Evolutionary conservation across 2,113 vertebrate species (phyloP).

Genomic region (Sula dactylatra): DNA sequence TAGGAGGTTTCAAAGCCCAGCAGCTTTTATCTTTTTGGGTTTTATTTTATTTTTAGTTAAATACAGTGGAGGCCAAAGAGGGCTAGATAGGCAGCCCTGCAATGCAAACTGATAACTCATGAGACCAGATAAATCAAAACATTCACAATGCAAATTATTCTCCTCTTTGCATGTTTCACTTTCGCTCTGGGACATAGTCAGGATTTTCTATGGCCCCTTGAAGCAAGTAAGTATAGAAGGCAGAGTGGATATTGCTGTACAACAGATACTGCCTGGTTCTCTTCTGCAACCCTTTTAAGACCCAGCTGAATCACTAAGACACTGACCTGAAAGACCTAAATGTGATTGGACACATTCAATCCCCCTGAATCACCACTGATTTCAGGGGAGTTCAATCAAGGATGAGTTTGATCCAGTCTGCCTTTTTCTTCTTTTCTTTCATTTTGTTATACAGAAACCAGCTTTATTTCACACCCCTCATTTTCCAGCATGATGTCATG

Average conservation of each 20-base stretch:
- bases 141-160: neutral
- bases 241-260: neutral
- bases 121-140: neutral
- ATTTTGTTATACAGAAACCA: conserved; percentile 5
- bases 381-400: conserved; percentile 17
- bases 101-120: neutral
- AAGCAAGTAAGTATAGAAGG: neutral
- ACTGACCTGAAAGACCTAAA: conserved; percentile 21
- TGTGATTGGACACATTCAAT: conserved; percentile 4
- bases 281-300: neutral
- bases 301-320: neutral
- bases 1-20: neutral
- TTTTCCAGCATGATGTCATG: neutral
- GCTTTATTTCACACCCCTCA: neutral
- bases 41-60: conserved; percentile 20
- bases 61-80: neutral
- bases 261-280: neutral
- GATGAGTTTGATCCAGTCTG: neutral
- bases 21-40: neutral
- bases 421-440: neutral
- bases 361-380: neutral
- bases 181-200: neutral
- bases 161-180: neutral
- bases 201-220: neutral
- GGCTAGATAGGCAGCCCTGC: neutral